A percentile compares a stretch with the other conserved stretches of the same genome.
Evolutionary conservation across 1,140 invertebrate species (phyloP).

Genomic region (Magallana angulata): DNA sequence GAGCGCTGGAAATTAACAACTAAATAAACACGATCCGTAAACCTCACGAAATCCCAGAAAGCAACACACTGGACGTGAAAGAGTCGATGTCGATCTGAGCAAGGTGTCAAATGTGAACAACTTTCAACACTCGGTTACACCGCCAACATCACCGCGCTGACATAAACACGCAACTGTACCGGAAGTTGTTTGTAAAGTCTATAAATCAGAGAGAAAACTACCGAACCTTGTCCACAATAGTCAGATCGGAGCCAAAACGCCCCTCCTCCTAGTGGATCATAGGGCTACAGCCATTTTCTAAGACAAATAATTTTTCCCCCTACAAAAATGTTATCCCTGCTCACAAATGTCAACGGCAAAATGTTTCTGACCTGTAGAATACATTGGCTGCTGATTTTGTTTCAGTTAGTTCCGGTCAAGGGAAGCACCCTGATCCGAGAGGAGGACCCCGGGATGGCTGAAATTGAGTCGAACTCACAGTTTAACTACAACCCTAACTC

Average conservation of each 20-base stretch:
- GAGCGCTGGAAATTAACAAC: background rate
- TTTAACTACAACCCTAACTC: constrained; percentile 45
- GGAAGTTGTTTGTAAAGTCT: constrained; percentile 10
- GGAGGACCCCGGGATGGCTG: constrained; percentile 30
- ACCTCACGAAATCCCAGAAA: background rate
- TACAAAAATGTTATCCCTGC: background rate
- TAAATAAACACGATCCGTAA: background rate
- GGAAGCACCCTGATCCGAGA: constrained; percentile 45
- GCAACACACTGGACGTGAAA: background rate
- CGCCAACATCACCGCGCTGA: background rate
- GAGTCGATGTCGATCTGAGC: background rate
- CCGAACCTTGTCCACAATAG: background rate
- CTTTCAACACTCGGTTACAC: background rate
- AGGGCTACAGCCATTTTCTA: background rate
- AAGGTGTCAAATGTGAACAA: background rate
- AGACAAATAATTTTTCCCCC: background rate
- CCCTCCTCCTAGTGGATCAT: background rate
- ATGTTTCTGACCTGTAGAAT: background rate
- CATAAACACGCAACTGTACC: background rate
- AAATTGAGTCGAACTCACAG: constrained; percentile 9
- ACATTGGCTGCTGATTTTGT: constrained; percentile 35
- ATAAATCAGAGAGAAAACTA: constrained; percentile 22
- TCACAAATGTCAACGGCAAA: background rate
- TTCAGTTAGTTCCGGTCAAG: constrained; percentile 34
- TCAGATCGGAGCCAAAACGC: background rate